phyloP scores from a whole-genome alignment of 2,888 invertebrate genomes.

The Caenorhabditis sp. region DNA sequence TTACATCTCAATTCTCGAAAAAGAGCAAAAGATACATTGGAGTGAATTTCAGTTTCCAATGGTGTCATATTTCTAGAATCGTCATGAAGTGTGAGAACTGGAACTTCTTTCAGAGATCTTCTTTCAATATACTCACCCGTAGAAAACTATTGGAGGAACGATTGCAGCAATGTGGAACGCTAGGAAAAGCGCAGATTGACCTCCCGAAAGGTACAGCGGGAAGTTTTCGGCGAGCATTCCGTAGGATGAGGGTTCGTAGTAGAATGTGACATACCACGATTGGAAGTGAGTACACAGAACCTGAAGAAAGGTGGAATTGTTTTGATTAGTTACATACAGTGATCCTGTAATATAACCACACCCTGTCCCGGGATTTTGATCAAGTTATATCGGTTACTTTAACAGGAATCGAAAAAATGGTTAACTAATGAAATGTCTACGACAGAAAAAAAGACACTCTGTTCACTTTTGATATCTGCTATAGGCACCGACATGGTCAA shows the following conservation, averaged over 20 bases:
- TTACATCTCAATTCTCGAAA: neutral
- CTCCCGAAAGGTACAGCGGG: conserved; percentile 71
- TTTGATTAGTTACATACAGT: too few relatives aligned
- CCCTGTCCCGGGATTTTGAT: too few relatives aligned
- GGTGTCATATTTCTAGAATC: conserved; percentile 19
- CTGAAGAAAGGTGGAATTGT: conserved; percentile 61
- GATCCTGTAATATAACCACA: too few relatives aligned
- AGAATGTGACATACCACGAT: conserved; percentile 82
- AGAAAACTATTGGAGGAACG: conserved; percentile 79
- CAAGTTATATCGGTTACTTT: too few relatives aligned
- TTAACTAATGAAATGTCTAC: too few relatives aligned
- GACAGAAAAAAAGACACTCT: too few relatives aligned
- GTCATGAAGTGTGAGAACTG: conserved; percentile 18
- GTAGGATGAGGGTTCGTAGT: conserved; percentile 80
- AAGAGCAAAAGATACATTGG: conserved; percentile 3
- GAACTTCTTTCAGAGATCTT: conserved; percentile 14
- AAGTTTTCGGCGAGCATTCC: conserved; percentile 81
- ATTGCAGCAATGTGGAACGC: conserved; percentile 79
- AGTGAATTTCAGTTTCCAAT: conserved; percentile 10
- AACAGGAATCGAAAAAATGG: too few relatives aligned
- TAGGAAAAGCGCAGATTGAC: conserved; percentile 72
- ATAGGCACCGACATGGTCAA: neutral
- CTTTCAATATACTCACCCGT: conserved; percentile 71
- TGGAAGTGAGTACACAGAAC: conserved; percentile 81
- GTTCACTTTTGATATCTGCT: too few relatives aligned